These are phyloP conservation scores for Equus quagga DNA, from an alignment of 2,113 vertebrate species.

Conservation along the genomic window DNA sequence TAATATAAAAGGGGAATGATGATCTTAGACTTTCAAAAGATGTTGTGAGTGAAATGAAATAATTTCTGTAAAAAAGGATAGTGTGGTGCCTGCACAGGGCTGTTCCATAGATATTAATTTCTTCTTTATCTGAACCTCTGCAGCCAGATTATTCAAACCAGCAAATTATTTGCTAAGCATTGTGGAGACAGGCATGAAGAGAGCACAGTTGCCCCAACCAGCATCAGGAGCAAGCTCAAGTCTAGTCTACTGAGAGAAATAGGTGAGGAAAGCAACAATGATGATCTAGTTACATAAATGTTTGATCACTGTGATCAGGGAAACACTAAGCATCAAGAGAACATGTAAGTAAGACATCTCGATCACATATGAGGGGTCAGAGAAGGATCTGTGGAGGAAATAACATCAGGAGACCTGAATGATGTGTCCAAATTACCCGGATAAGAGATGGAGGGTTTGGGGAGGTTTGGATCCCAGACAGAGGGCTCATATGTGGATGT, in stretches of 20 bases:
- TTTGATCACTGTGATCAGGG: not conserved
- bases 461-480: not conserved
- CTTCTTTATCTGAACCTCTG: not conserved
- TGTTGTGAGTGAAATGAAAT: not conserved
- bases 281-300: not conserved
- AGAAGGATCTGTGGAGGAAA: not conserved
- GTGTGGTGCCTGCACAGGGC: rapidly evolving
- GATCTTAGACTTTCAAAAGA: not conserved
- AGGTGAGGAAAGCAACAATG: not conserved
- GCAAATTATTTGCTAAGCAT: not conserved
- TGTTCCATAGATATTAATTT: not conserved
- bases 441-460: not conserved
- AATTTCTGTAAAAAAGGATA: not conserved
- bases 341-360: not conserved
- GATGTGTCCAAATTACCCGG: not conserved
- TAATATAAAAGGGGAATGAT: not conserved
- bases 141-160: not conserved
- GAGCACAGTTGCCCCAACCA: not conserved
- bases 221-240: not conserved
- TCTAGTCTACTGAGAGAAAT: not conserved
- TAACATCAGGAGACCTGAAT: not conserved
- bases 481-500: not conserved
- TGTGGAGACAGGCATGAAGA: not conserved
- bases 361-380: not conserved
- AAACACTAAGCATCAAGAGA: not conserved